Conservation (phyloP, 2,113 vertebrate species). For the Argyrosomus japonicus region DNA sequence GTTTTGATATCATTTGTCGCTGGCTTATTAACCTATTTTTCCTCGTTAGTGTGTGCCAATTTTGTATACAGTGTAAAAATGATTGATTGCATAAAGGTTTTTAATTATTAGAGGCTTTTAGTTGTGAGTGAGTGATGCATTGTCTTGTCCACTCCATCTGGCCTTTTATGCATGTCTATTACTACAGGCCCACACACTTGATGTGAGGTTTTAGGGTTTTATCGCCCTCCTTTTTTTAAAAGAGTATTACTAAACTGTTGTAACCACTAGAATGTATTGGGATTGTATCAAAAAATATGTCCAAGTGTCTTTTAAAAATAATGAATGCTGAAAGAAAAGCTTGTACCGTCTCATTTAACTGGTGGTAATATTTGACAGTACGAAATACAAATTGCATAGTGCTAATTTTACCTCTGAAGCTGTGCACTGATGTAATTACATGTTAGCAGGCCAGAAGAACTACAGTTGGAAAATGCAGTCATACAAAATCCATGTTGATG, state of each 20-base stretch:
- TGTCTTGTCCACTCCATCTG: slow-evolving; percentile 66
- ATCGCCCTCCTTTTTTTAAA: slow-evolving; percentile 68
- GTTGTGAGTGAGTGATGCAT: slow-evolving; percentile 66
- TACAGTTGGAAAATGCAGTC: not conserved
- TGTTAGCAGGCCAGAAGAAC: slow-evolving; percentile 23
- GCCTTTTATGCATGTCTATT: slow-evolving; percentile 75
- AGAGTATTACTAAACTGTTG: slow-evolving; percentile 73
- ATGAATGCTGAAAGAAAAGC: slow-evolving; percentile 80
- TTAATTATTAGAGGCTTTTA: slow-evolving; percentile 74
- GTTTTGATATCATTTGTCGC: slow-evolving; percentile 54
- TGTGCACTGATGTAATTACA: slow-evolving; percentile 42
- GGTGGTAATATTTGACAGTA: slow-evolving; percentile 68
- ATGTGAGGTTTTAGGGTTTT: slow-evolving; percentile 62
- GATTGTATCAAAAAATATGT: slow-evolving; percentile 77
- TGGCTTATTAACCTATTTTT: slow-evolving; percentile 77
- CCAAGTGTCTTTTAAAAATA: slow-evolving; percentile 81
- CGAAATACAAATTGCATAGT: slow-evolving; percentile 66
- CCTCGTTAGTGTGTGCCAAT: slow-evolving; percentile 78
- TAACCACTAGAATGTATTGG: slow-evolving; percentile 91
- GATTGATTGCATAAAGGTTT: slow-evolving; percentile 67
- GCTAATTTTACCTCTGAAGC: slow-evolving; percentile 72
- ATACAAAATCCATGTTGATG: not conserved
- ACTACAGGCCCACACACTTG: slow-evolving; percentile 49
- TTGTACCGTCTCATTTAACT: slow-evolving; percentile 66
- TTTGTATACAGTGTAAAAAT: slow-evolving; percentile 78